Base-by-base conservation (phyloP, 2,113 vertebrate species). In the Erythrocercus mccallii region DNA sequence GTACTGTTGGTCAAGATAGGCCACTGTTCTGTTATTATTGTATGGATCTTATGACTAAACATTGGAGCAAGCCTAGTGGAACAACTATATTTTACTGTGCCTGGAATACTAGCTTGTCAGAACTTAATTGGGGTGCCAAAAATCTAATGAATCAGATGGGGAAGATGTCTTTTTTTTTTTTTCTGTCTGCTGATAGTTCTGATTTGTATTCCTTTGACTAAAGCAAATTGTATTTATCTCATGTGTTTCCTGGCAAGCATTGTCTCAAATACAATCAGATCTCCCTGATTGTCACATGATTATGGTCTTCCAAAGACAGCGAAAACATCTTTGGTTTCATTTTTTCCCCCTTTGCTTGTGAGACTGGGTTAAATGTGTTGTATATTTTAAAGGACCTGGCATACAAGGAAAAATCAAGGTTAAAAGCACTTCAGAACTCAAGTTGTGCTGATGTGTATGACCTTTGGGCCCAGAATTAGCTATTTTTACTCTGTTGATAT, bases 41-140 rank as follows among this genome's bases (percentile, higher is more conserved):
- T 97, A 96, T 97, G 94, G 97, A 98, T 98, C 98, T 98, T 98
- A 98, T 98, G 98, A 98, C 98, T 98, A 99, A 98, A 98, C 98
- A 98, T 96, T 94, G 97, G 96, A 97, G 97, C 94, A 91, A 92
- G 96, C 96, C 83, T 96, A 94, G 98, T 98, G 98, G 97, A 98
- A 99, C 98, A 97, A 97, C 94, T 86, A 97, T 99, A 98, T 99
- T 99, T 99, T 98, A 98, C 98, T 98, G 97, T 97, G 98, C 86
- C 97, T 98, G 97, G 98, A 98, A 97, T 90, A 96, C 92, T 56
- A 58, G 95, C 96, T 97, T 98, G 97, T 98, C 97, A 97, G 96
- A 97, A 97, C 88, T 96, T 97, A 95, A 95, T 74, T 97, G 96
- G 96, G 94, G 93, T 95, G 98, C 98, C 97, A 98, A 98, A 95